phyloP scores from a whole-genome alignment of 1,140 invertebrate species.

The Protaetia brevitarsis region DNA sequence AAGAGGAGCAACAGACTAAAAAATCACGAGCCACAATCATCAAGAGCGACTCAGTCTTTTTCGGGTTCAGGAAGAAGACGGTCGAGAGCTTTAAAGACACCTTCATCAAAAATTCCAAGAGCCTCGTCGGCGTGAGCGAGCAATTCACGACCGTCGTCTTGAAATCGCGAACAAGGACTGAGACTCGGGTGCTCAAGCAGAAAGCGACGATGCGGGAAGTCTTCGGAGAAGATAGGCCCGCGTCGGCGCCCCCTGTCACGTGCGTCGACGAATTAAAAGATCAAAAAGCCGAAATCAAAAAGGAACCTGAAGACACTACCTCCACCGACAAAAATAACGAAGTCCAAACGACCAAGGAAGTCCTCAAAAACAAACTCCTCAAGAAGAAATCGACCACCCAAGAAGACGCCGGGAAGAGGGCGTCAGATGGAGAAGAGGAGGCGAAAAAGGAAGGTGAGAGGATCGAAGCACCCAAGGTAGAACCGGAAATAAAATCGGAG shows the following conservation, averaged over 20 bases:
- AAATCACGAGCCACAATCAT: slow-evolving; percentile 54
- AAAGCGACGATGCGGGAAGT: slow-evolving; percentile 75
- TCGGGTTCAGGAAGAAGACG: slow-evolving; percentile 69
- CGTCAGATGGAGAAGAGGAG: slow-evolving; percentile 33
- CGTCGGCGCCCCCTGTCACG: slow-evolving; percentile 55
- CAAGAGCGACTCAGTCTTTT: slow-evolving; percentile 50
- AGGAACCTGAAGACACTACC: slow-evolving; percentile 26
- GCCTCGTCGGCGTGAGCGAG: slow-evolving; percentile 54
- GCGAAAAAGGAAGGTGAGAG: slow-evolving; percentile 45
- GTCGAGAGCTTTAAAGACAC: slow-evolving; percentile 65
- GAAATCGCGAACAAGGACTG: slow-evolving; percentile 70
- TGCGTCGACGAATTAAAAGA: slow-evolving; percentile 48
- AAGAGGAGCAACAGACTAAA: slow-evolving; percentile 45
- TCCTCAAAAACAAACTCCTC: slow-evolving; percentile 30
- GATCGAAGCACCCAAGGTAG: slow-evolving; percentile 32
- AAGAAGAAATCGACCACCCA: slow-evolving; percentile 13
- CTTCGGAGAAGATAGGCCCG: slow-evolving; percentile 70
- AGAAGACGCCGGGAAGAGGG: slow-evolving; percentile 32
- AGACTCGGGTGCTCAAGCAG: slow-evolving; percentile 71
- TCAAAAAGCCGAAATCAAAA: slow-evolving; percentile 37
- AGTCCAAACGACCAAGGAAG: slow-evolving; percentile 26
- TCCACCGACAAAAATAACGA: neutral
- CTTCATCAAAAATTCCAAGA: slow-evolving; percentile 63
- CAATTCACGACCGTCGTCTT: slow-evolving; percentile 69
- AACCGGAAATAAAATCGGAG: slow-evolving; percentile 39